A percentile compares a stretch with the other conserved stretches of the same genome.
Evolutionary conservation across 1,140 invertebrate species (phyloP).

Genomic region (Onthophagus taurus): DNA sequence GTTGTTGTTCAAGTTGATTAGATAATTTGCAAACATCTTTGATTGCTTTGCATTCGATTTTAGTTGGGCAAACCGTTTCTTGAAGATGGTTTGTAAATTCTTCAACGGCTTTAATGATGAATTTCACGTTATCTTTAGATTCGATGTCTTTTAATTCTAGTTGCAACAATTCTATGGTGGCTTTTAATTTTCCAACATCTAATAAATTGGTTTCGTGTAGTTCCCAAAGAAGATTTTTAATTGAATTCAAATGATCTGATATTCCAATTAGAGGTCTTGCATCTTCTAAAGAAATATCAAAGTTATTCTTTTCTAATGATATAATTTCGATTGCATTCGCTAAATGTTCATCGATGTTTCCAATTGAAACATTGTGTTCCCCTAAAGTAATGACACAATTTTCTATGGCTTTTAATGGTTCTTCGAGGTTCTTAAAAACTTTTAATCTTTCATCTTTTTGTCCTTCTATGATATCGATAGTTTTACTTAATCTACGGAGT

Average conservation of each 20-base stretch:
- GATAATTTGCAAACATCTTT: no score
- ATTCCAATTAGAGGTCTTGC: conserved; percentile 15
- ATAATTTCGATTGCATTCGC: conserved; percentile 31
- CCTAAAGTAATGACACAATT: conserved; percentile 5
- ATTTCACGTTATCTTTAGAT: background rate
- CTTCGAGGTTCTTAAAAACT: conserved; percentile 20
- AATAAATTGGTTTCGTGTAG: background rate
- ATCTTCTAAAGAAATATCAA: conserved; percentile 21
- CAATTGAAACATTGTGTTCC: conserved; percentile 4
- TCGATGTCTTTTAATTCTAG: background rate
- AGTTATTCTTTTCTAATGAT: conserved; percentile 27
- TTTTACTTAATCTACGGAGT: conserved; percentile 21
- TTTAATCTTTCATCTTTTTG: conserved; percentile 20
- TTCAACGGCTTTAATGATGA: background rate
- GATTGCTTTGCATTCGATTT: no score
- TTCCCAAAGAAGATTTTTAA: background rate
- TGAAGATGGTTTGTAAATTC: background rate
- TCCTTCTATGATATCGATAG: conserved; percentile 21
- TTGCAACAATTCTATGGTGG: background rate
- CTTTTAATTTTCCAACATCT: background rate
- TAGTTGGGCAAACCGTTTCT: no score
- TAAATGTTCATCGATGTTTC: conserved; percentile 21
- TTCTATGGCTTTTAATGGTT: conserved; percentile 21
- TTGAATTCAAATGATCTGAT: conserved; percentile 5
- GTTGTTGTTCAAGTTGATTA: no score